phyloP scores from a whole-genome alignment of 2,113 vertebrate species.

The Thomomys bottae region DNA sequence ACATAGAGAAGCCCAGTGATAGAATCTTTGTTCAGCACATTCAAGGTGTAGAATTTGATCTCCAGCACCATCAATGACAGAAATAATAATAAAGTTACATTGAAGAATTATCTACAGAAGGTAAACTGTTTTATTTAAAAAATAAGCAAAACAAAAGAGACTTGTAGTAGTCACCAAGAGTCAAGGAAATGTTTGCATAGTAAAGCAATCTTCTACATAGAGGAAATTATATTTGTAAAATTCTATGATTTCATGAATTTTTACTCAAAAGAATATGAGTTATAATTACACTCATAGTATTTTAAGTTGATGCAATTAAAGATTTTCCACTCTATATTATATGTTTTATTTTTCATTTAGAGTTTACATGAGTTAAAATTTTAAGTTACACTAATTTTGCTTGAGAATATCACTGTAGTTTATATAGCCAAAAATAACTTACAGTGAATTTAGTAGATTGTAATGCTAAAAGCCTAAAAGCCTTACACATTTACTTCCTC shows the following conservation, averaged over 20 bases:
- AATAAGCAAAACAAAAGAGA: background rate
- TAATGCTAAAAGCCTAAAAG: slow-evolving; percentile 14
- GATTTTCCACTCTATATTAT: background rate
- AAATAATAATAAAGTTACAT: background rate
- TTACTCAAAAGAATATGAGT: background rate
- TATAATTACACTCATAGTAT: too few species aligned
- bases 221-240: background rate
- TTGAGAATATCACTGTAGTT: background rate
- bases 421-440: background rate
- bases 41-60: too few species aligned
- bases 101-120: background rate
- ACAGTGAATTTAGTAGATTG: background rate
- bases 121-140: background rate
- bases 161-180: background rate
- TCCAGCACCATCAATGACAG: too few species aligned
- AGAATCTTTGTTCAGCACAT: too few species aligned
- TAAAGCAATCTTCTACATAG: background rate
- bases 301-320: slow-evolving; percentile 24
- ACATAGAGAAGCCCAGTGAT: too few species aligned
- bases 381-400: background rate
- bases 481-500: background rate
- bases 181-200: background rate
- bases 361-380: background rate
- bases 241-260: background rate
- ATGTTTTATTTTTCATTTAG: background rate